A percentile compares a stretch with the other conserved stretches of the same genome.
phyloP scores from a whole-genome alignment of 2,113 vertebrate species.

The Mesembrinibis cayennensis region DNA sequence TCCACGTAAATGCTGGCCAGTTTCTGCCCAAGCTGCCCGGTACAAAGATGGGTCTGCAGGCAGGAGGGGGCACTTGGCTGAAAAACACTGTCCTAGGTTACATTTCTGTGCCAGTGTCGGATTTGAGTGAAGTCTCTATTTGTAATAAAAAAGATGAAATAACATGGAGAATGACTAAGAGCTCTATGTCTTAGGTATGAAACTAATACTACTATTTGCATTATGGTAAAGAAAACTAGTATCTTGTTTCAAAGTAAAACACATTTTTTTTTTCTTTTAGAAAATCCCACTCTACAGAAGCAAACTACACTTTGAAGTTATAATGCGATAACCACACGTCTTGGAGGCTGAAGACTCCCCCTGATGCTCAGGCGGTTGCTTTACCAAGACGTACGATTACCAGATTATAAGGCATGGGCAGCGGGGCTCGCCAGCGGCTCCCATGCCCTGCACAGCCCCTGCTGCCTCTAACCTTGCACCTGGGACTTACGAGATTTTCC shows the following conservation, averaged over 20 bases:
- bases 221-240: rapidly evolving
- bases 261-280: rapidly evolving
- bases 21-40: neutral
- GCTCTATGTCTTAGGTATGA: rapidly evolving
- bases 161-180: rapidly evolving
- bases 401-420: neutral
- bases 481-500: conserved; percentile 51
- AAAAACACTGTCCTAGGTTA: neutral
- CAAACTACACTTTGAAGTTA: neutral
- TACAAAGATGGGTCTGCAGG: neutral
- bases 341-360: neutral
- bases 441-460: neutral
- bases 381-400: neutral
- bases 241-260: neutral
- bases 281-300: neutral
- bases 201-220: neutral
- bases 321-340: neutral
- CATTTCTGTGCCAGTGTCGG: rapidly evolving
- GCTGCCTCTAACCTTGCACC: neutral
- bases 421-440: neutral
- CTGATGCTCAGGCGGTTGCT: neutral
- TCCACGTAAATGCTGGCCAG: neutral
- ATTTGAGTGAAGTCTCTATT: rapidly evolving
- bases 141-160: neutral
- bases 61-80: neutral